These are phyloP conservation scores for Salvelinus namaycush DNA, from an alignment of 2,113 vertebrate species.

Conservation along the genomic window DNA sequence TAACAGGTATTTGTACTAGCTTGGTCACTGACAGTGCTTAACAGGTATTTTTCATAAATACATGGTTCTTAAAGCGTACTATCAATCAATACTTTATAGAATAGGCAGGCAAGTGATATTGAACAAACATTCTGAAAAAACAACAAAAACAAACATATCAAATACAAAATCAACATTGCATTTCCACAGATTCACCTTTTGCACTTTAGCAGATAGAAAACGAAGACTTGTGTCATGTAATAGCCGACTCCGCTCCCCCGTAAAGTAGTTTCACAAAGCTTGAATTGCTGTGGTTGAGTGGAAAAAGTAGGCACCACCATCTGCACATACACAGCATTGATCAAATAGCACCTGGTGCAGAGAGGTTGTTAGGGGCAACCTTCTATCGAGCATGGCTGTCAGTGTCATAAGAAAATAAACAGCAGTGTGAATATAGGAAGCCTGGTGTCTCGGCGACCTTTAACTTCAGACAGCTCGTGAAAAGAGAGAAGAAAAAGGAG, in stretches of 20 bases:
- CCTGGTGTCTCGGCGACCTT: constrained; percentile 51
- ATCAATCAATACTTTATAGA: constrained; percentile 64
- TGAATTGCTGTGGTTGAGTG: constrained; percentile 15
- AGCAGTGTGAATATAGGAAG: constrained; percentile 38
- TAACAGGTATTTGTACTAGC: not conserved
- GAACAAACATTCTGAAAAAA: constrained; percentile 60
- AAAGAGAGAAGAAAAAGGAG: constrained; percentile 23
- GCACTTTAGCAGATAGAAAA: constrained; percentile 55
- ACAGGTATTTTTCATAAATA: constrained; percentile 67
- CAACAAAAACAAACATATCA: constrained; percentile 46
- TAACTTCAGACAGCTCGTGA: constrained; percentile 21
- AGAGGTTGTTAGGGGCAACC: constrained; percentile 43
- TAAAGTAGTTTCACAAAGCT: constrained; percentile 20
- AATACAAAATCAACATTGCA: constrained; percentile 57
- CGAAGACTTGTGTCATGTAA: constrained; percentile 9
- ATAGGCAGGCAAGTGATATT: constrained; percentile 64
- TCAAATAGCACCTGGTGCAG: constrained; percentile 69
- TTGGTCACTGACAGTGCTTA: constrained; percentile 29
- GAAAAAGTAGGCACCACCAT: constrained; percentile 22
- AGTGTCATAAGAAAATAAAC: constrained; percentile 45
- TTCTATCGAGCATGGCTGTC: constrained; percentile 38
- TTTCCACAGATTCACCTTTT: constrained; percentile 58
- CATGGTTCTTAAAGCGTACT: constrained; percentile 56
- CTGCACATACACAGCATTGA: constrained; percentile 49
- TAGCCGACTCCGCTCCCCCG: constrained; percentile 2